Base-by-base conservation (phyloP, 1,140 invertebrate genomes). In the Microvelia longipes region DNA sequence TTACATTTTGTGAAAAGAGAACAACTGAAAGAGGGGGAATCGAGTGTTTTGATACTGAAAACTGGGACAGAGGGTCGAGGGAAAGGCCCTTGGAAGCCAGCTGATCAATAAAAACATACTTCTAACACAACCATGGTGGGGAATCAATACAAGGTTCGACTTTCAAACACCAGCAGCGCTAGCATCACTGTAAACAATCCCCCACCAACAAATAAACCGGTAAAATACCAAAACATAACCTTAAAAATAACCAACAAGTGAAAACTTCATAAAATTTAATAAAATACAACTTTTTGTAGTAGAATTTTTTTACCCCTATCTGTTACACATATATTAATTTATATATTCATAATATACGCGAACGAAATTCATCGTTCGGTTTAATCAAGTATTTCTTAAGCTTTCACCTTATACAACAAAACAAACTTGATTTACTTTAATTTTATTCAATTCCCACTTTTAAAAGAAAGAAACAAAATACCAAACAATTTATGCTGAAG, bases 71-170 rank as follows among this genome's bases (percentile, higher is more conserved):
- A 28, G 60, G 60, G 25, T 69, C 26, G 60, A 28, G 26, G 28
- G 28, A 19, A 13, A 29, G 25, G 28, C 66, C 28, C 66, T 67
- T 67, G 66, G 66, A 67, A 29, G 25, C 28, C 66, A 29, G 66
- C 24, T 29, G 30, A 28, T 29, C 66, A 29, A 29, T 29, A 67
- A 67, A 28, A 67, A 67, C 28, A 28, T 29, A 29, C 30, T 24
- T n/a, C 30, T 28, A 28, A 28, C 30, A 28, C 26, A 28, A 28
- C 25, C 13, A 29, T 2, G 66, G 2, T 67, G 65, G 35, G 35
- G 35, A 50, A 50, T 50, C 35, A 50, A 50, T 50, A 50, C 35
- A 50, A 19, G 19, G 5, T 50, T 50, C 5, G 5, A 5, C 5
- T 11, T 5, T 19, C 35, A 19, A 50, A 5, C 35, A 19, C 35